Evolutionary conservation across 2,113 vertebrate genomes (phyloP), one percentile per base, ranked within the genome.

Genomic region (Machaerirhynchus nigripectus): DNA sequence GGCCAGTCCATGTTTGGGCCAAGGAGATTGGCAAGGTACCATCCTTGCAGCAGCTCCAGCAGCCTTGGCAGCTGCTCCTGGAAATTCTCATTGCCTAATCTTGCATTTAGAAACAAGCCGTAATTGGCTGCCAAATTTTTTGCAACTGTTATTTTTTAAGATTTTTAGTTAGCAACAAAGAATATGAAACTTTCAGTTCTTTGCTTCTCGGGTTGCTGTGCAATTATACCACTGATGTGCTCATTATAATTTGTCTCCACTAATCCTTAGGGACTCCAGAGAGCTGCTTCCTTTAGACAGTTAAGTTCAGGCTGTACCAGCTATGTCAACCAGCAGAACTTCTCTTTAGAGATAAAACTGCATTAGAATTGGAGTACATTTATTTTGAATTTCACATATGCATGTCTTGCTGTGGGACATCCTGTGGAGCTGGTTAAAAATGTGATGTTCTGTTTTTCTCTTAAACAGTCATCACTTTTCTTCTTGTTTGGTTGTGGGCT

Each of bases 111-210:
- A 79, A 95, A 84, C 49, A 47, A 84, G 69, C 2, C 6, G 27
- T 73, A 86, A 94, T 61, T 90, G 55, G 23, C 71, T 3, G 17
- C 40, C 53, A 94, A 69, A 2, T 61, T 93, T 95, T 90, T 64
- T 71, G 56, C 55, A 88, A 68, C 40, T 82, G 70, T 78, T 94
- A 83, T 84, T 94, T 88, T 90, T 42, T 4, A 55, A 46, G 77
- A 71, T 83, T 88, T 96, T 91, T 35, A 70, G 74, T 83, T 85
- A 83, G 90, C 65, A 92, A 82, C 78, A n/a, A 65, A 53, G 55
- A 55, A 40, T 30, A 33, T 2, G 8, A 89, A 87, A 44, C n/a
- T 96, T 81, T 84, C 52, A 87, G 19, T 90, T 84, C 90, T 86
- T 57, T 79, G 40, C 27, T 91, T 57, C 68, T 83, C 91, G 12